Conservation (phyloP, 2,888 invertebrate genomes). For the Slavum lentiscoides region DNA sequence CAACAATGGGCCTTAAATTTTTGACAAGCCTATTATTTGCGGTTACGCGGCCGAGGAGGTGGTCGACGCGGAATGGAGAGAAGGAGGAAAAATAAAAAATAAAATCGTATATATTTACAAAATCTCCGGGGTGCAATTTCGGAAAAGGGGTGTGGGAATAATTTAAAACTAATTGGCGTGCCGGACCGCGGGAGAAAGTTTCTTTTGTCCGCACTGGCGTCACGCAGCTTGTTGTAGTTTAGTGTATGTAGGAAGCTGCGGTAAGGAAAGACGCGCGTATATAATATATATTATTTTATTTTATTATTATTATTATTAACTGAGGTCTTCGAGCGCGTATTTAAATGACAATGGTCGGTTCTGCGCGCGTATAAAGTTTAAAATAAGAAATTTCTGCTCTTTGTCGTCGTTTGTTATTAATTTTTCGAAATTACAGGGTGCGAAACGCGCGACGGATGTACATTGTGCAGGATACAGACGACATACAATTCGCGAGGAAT, state of each 20-base stretch:
- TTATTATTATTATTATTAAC: background rate
- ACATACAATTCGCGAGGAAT: too few relatives aligned
- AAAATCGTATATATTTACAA: conserved; percentile 1
- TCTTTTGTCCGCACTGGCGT: conserved; percentile 22
- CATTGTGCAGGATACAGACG: too few relatives aligned
- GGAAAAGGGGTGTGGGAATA: conserved; percentile 49
- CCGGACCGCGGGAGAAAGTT: conserved; percentile 31
- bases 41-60: conserved; percentile 27
- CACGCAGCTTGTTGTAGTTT: too few relatives aligned
- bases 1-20: conserved; percentile 47
- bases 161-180: conserved; percentile 46
- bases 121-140: conserved; percentile 49
- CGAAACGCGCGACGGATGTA: too few relatives aligned
- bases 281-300: background rate
- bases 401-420: background rate
- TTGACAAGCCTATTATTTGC: conserved; percentile 51
- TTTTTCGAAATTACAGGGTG: conserved; percentile 24
- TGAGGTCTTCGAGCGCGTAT: conserved; percentile 1
- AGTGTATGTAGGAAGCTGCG: background rate
- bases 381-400: conserved; percentile 25
- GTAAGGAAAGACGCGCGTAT: background rate
- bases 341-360: conserved; percentile 35
- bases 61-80: conserved; percentile 4
- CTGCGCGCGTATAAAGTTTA: conserved; percentile 14
- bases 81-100: background rate